phyloP scores from a whole-genome alignment of 1,140 invertebrate species.

The Thalassaphorura encarpata region DNA sequence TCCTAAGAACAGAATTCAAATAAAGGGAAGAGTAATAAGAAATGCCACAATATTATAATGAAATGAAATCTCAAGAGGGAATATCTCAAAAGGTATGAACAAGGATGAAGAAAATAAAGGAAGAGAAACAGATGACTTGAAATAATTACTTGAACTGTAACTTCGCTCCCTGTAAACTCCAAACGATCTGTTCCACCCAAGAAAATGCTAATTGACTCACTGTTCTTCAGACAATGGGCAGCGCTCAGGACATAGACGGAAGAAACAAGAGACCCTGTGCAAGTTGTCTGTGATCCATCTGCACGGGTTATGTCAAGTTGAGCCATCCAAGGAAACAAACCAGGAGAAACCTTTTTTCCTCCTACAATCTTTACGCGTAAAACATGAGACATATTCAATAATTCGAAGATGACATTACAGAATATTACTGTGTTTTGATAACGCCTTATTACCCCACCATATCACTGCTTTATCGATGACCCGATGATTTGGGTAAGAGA shows the following conservation, averaged over 20 bases:
- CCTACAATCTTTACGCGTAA: not conserved
- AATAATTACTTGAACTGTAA: constrained; percentile 19
- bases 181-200: constrained; percentile 28
- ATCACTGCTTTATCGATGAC: too few relatives aligned
- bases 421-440: too few relatives aligned
- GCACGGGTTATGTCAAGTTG: constrained; percentile 31
- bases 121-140: not conserved
- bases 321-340: constrained; percentile 22
- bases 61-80: not conserved
- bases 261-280: constrained; percentile 25
- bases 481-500: too few relatives aligned
- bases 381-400: not conserved
- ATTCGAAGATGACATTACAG: too few relatives aligned
- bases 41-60: too few relatives aligned
- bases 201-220: constrained; percentile 31
- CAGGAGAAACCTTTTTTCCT: not conserved
- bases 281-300: constrained; percentile 26
- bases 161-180: constrained; percentile 22
- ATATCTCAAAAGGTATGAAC: not conserved
- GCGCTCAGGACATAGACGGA: constrained; percentile 25
- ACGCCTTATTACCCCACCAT: too few relatives aligned
- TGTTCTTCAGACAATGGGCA: constrained; percentile 25
- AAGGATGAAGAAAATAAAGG: too few relatives aligned
- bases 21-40: not conserved
- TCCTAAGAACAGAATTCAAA: not conserved